These are phyloP conservation scores for Synanthedon andrenaeformis DNA, from an alignment of 2,888 invertebrate species.

Conservation along the genomic window DNA sequence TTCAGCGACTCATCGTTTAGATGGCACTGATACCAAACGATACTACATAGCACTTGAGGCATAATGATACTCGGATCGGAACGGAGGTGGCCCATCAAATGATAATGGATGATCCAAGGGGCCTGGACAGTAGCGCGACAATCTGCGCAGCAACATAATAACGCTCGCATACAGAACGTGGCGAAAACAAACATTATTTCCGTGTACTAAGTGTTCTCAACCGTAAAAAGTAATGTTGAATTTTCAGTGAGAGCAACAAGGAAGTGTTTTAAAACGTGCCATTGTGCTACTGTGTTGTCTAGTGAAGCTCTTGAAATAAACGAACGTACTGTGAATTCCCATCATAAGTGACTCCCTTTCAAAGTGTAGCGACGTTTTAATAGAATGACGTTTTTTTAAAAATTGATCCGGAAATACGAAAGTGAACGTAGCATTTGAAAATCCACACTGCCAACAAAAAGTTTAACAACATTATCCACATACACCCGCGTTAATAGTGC, in stretches of 20 bases:
- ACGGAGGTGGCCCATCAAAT: constrained; percentile 67
- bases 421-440: background rate
- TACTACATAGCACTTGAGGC: constrained; percentile 10
- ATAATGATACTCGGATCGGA: constrained; percentile 40
- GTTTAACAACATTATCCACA: too few species aligned
- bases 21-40: constrained; percentile 21
- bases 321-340: background rate
- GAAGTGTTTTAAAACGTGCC: background rate
- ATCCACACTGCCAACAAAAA: background rate
- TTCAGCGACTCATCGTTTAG: constrained; percentile 26
- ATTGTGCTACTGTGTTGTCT: background rate
- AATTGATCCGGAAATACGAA: background rate
- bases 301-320: background rate
- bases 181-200: background rate
- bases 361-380: background rate
- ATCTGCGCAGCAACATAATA: constrained; percentile 32
- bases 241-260: background rate
- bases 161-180: background rate
- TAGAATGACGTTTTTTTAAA: background rate
- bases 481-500: background rate
- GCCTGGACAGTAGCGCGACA: constrained; percentile 36
- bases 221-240: constrained; percentile 33
- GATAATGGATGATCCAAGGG: constrained; percentile 59
- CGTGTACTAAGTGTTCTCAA: constrained; percentile 25
- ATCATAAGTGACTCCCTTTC: background rate